Conservation (phyloP, 2,888 invertebrate species). For the Cremastinae sp. region DNA sequence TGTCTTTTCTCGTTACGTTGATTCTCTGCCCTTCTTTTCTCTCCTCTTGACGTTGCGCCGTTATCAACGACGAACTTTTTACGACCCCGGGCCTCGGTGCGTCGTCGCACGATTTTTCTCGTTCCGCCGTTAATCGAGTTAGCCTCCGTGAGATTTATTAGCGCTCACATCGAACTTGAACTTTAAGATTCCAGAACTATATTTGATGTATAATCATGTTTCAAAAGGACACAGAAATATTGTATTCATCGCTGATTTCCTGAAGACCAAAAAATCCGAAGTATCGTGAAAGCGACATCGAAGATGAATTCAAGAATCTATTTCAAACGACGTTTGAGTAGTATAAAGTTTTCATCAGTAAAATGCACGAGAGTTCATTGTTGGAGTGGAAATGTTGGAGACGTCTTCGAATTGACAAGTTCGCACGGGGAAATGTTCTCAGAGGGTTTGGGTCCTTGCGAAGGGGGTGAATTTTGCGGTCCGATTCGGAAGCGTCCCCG, state of each 20-base stretch:
- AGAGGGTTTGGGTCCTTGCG: slow-evolving; percentile 34
- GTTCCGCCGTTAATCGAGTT: not conserved
- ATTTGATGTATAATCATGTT: not conserved
- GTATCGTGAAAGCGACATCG: not conserved
- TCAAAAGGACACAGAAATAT: not conserved
- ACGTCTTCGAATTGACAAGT: slow-evolving; percentile 61
- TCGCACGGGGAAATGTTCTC: slow-evolving; percentile 52
- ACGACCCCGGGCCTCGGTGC: not conserved
- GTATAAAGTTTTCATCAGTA: slow-evolving; percentile 42
- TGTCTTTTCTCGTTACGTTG: slow-evolving; percentile 52
- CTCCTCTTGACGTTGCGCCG: slow-evolving; percentile 18
- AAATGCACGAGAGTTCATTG: slow-evolving; percentile 32
- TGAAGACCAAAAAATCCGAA: too few species aligned
- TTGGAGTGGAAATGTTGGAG: slow-evolving; percentile 21
- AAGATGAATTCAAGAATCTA: too few species aligned
- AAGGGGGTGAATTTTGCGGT: slow-evolving; percentile 69
- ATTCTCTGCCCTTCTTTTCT: slow-evolving; percentile 28
- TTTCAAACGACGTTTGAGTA: slow-evolving; percentile 6
- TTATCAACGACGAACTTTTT: slow-evolving; percentile 35
- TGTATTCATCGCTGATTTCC: too few species aligned
- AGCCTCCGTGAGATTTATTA: not conserved
- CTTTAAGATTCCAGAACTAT: not conserved
- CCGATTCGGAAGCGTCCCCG: slow-evolving; percentile 75
- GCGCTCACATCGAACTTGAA: not conserved
- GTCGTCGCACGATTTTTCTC: not conserved